Conservation (phyloP, 2,888 invertebrate species). For the Orthonevra nobilis region DNA sequence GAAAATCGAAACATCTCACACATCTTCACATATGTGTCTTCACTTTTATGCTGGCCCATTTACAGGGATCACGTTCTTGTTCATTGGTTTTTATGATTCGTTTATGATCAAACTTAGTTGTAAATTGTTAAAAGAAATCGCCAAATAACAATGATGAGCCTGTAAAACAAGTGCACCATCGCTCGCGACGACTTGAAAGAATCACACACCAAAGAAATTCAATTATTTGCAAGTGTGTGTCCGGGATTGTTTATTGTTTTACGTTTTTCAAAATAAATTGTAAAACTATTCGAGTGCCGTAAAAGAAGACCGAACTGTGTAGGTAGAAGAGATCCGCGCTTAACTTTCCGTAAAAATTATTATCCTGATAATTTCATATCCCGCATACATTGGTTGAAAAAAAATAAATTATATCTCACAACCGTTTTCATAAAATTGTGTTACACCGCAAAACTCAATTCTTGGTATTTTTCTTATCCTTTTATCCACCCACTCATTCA, state of each 20-base stretch:
- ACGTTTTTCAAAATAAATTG: slow-evolving; percentile 27
- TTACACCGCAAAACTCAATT: slow-evolving; percentile 44
- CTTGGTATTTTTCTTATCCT: slow-evolving; percentile 26
- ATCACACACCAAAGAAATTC: background rate
- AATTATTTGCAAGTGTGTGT: slow-evolving; percentile 1
- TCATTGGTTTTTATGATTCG: slow-evolving; percentile 24
- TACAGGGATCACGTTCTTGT: slow-evolving; percentile 37
- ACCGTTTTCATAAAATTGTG: slow-evolving; percentile 48
- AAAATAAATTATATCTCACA: slow-evolving; percentile 39
- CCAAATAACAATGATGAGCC: slow-evolving; percentile 29
- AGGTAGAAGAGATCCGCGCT: slow-evolving; percentile 11
- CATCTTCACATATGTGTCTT: slow-evolving; percentile 29
- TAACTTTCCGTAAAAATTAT: slow-evolving; percentile 34
- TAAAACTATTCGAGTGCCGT: slow-evolving; percentile 23
- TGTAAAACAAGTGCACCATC: slow-evolving; percentile 59
- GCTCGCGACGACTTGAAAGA: background rate
- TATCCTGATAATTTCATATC: slow-evolving; percentile 67
- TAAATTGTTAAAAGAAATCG: slow-evolving; percentile 32
- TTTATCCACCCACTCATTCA: slow-evolving; percentile 52
- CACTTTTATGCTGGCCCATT: background rate
- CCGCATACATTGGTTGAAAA: no score
- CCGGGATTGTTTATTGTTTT: slow-evolving; percentile 34
- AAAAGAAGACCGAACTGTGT: slow-evolving; percentile 15
- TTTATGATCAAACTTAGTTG: slow-evolving; percentile 27
- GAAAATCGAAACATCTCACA: slow-evolving; percentile 21